phyloP scores from a whole-genome alignment of 2,113 vertebrate genomes.

The Madoqua kirkii region DNA sequence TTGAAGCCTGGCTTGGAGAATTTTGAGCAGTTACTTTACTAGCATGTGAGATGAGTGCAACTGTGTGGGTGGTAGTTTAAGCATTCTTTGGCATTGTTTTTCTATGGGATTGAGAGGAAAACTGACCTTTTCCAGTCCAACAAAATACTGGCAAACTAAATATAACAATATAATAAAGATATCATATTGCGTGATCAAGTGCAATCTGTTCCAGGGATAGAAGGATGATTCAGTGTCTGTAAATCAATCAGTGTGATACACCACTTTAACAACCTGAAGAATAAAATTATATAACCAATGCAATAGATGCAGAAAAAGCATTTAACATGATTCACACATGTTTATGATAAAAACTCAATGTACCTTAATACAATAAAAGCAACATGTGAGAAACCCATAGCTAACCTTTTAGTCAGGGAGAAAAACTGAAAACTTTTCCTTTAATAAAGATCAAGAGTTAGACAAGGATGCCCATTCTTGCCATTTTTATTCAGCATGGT shows the following conservation, averaged over 20 bases:
- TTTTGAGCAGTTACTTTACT: neutral
- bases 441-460: neutral
- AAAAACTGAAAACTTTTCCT: neutral
- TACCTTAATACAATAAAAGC: neutral
- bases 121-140: neutral
- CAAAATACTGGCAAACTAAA: neutral
- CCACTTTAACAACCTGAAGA: neutral
- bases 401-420: neutral
- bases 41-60: neutral
- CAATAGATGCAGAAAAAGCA: neutral
- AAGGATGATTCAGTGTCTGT: neutral
- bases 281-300: neutral
- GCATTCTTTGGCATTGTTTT: neutral
- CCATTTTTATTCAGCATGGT: neutral
- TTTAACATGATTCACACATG: neutral
- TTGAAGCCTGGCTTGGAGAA: neutral
- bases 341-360: neutral
- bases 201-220: neutral
- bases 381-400: neutral
- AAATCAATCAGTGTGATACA: neutral
- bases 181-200: neutral
- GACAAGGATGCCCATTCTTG: neutral
- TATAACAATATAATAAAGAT: neutral
- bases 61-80: rapidly evolving
- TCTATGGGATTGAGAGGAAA: neutral